These are phyloP conservation scores for Euura lappo DNA, from an alignment of 1,140 invertebrate genomes.

Conservation along the genomic window DNA sequence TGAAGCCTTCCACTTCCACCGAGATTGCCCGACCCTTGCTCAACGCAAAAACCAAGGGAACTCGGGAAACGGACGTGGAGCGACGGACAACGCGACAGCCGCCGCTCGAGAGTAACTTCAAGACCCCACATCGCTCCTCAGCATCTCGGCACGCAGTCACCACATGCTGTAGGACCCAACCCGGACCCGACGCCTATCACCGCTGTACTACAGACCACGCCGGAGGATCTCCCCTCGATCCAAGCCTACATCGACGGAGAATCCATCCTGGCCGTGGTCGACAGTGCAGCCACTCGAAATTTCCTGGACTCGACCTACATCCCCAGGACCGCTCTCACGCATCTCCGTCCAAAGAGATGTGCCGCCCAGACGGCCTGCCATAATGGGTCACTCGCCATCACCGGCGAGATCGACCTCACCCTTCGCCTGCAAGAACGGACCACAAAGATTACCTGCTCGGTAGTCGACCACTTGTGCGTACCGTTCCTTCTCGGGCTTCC, in stretches of 20 bases:
- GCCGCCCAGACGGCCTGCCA: neutral
- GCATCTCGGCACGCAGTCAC: too few species aligned
- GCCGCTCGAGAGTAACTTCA: neutral
- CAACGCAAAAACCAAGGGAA: neutral
- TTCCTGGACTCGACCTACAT: constrained; percentile 18
- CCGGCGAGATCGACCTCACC: neutral
- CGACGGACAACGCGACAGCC: constrained; percentile 9
- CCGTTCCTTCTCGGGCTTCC: constrained; percentile 16
- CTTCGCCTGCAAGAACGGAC: neutral
- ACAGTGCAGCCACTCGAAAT: constrained; percentile 22
- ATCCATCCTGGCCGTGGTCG: constrained; percentile 19
- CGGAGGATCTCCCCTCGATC: constrained; percentile 14
- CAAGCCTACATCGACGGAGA: neutral
- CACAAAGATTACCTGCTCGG: neutral
- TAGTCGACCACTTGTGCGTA: constrained; percentile 8
- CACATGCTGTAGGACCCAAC: too few species aligned
- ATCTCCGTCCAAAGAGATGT: neutral
- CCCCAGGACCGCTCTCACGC: neutral
- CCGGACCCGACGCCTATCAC: too few species aligned
- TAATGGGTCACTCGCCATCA: neutral
- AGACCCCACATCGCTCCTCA: neutral
- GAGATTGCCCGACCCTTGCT: constrained; percentile 25
- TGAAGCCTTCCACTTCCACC: constrained; percentile 26
- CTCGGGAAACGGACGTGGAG: constrained; percentile 26
- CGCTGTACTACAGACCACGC: neutral